These are phyloP conservation scores for Galeopterus variegatus DNA, from an alignment of 2,113 vertebrate species.

Conservation along the genomic window DNA sequence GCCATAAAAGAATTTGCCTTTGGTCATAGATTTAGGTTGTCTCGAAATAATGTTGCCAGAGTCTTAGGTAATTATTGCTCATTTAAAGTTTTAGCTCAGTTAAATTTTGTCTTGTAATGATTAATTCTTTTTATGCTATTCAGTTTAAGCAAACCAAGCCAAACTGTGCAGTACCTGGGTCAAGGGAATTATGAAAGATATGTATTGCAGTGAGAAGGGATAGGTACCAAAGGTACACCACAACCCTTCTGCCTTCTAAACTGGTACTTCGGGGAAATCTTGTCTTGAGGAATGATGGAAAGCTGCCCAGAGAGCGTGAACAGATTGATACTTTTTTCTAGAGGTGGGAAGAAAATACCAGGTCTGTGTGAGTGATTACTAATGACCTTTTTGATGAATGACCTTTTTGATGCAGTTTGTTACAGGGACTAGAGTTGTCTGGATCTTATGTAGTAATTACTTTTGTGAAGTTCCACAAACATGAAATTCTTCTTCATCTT, in stretches of 20 bases:
- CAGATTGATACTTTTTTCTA: constrained; percentile 39
- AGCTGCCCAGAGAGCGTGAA: background rate
- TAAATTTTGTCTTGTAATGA: constrained; percentile 39
- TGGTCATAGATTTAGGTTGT: constrained; percentile 13
- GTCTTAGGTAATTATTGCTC: constrained; percentile 16
- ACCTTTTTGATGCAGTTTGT: background rate
- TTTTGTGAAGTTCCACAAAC: constrained; percentile 48
- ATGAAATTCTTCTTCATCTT: constrained; percentile 56
- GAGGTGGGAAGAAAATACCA: constrained; percentile 34
- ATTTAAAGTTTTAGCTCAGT: constrained; percentile 54
- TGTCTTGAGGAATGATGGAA: constrained; percentile 62
- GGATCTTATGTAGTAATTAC: constrained; percentile 52
- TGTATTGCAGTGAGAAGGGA: background rate
- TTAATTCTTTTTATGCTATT: constrained; percentile 44
- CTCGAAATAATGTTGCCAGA: background rate
- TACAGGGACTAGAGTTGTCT: constrained; percentile 5
- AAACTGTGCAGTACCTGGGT: background rate
- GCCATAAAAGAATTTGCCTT: background rate
- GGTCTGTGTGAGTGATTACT: constrained; percentile 62
- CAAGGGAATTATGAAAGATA: constrained; percentile 41
- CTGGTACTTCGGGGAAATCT: constrained; percentile 59
- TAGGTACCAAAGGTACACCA: background rate
- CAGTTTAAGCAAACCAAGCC: constrained; percentile 64
- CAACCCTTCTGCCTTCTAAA: background rate
- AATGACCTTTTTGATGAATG: constrained; percentile 55